Conservation (phyloP, 1,140 invertebrate species). For the Phocides pigmalion region DNA sequence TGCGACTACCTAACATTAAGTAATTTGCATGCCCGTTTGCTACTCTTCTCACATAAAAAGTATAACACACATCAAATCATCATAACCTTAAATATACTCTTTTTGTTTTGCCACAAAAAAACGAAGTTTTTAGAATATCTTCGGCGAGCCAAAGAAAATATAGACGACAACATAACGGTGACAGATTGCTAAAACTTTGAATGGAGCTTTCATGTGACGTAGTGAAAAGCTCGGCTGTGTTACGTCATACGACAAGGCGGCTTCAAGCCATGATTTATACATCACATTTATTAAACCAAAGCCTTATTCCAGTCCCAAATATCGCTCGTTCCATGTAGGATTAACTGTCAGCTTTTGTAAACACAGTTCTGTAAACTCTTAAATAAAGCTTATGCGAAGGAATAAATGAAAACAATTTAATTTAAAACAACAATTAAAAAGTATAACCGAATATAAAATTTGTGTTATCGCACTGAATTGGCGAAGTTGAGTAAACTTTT, state of each 20-base stretch:
- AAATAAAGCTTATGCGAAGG: too few relatives aligned
- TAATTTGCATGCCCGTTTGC: too few relatives aligned
- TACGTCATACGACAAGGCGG: neutral
- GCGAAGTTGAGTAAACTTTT: conserved; percentile 3
- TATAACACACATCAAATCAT: neutral
- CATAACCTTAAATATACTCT: neutral
- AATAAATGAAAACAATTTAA: neutral
- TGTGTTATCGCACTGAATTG: neutral
- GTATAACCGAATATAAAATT: neutral
- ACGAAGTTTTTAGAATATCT: neutral
- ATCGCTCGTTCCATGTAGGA: neutral
- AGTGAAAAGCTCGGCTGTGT: conserved; percentile 4
- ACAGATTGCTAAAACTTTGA: conserved; percentile 7
- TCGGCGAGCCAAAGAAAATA: neutral
- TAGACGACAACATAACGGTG: neutral
- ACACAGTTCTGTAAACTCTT: too few relatives aligned
- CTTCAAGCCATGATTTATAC: conserved; percentile 8
- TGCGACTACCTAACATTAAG: too few relatives aligned
- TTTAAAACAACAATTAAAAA: neutral
- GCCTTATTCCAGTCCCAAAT: neutral
- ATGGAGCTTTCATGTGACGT: conserved; percentile 9
- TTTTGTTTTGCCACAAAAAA: neutral
- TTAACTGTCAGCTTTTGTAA: too few relatives aligned
- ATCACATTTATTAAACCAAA: neutral
- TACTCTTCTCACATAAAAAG: too few relatives aligned